Base-by-base conservation (phyloP, 2,888 invertebrate genomes). In the Calliphora vomitoria region DNA sequence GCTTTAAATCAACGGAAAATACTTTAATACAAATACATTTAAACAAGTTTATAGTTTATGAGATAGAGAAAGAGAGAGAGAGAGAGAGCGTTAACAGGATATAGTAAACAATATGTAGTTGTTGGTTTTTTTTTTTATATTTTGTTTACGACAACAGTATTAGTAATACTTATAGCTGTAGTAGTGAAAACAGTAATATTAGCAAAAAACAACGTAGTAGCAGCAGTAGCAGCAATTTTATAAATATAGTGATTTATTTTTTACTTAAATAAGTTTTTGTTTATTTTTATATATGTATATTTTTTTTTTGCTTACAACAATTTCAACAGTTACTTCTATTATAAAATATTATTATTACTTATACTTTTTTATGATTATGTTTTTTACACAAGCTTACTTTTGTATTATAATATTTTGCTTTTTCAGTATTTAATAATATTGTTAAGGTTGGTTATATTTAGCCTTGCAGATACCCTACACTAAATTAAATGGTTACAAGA, bases 61-160 rank as follows among this genome's bases (percentile, higher is more conserved):
- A 38, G 8, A 38, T 8, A n/a, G 4, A 35, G 8, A 35, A 15
- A 62, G 31, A 3, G 8, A 66, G n/a, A 38, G 1, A 35, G 15
- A 8, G 35, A 66, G n/a, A 38, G 41, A 66, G 41, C 13, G 18
- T 44, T 13, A 66, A 66, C 66, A 66, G 44, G 41, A 66, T 44
- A 66, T 41, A 41, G 41, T 13, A 66, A 66, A 66, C 66, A 66
- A 66, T 66, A 66, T 58, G 5, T 11, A 41, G 66, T 66, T 20
- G 66, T 44, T 41, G n/a, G n/a, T 66, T 41, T 44, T 20, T 3
- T 60, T 60, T n/a, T n/a, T n/a, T n/a, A n/a, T 25, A 1, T 60
- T 31, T 64, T n/a, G n/a, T 18, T 64, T 10, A 64, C 10, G n/a
- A 38, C 44, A 66, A 38, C 18, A 41, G 4, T 38, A 38, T 44